A percentile compares a stretch with the other conserved stretches of the same genome.
Evolutionary conservation across 2,888 invertebrate species (phyloP).

Genomic region (Metalampra italica): DNA sequence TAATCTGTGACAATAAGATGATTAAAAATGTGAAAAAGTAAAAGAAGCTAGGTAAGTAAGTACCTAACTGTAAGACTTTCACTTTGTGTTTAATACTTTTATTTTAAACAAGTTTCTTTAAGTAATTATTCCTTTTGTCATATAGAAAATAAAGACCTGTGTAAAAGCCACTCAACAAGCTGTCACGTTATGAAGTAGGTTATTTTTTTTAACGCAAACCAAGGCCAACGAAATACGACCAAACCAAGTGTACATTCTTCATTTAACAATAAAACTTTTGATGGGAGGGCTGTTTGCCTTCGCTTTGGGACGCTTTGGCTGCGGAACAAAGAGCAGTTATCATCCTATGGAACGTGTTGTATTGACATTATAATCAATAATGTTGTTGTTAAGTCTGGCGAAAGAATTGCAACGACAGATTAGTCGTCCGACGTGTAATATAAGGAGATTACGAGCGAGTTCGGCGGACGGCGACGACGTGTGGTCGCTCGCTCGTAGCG

Average conservation of each 20-base stretch:
- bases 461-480: conserved; percentile 44
- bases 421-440: conserved; percentile 49
- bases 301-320: conserved; percentile 12
- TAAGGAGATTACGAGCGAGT: conserved; percentile 56
- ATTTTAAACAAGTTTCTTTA: neutral
- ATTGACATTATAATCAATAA: conserved; percentile 37
- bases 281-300: conserved; percentile 35
- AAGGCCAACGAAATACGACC: conserved; percentile 50
- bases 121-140: neutral
- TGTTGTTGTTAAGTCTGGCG: conserved; percentile 42
- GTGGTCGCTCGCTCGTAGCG: conserved; percentile 43
- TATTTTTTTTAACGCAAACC: conserved; percentile 42
- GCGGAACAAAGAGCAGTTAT: conserved; percentile 42
- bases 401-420: conserved; percentile 52
- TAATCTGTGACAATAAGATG: neutral
- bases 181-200: conserved; percentile 31
- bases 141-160: neutral
- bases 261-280: conserved; percentile 55
- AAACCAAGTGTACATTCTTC: conserved; percentile 29
- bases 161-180: conserved; percentile 14
- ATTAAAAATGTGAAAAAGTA: neutral
- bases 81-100: conserved; percentile 3
- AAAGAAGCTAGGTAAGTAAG: no score
- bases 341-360: conserved; percentile 27
- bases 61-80: conserved; percentile 8